Conservation (phyloP, 1,140 invertebrate genomes). For the Rhizoglyphus robini region DNA sequence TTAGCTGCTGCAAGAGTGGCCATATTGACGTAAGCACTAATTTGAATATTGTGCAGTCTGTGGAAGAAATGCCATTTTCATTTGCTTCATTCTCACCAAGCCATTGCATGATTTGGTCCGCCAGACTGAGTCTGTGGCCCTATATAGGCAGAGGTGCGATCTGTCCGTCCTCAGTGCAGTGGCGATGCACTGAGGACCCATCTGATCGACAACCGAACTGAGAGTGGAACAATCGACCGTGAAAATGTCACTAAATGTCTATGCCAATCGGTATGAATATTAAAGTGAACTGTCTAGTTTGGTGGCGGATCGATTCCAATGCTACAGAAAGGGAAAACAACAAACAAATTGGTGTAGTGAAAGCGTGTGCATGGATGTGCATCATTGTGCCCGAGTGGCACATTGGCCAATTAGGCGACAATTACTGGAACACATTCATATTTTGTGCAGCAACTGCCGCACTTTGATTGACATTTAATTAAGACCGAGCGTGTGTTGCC, state of each 20-base stretch:
- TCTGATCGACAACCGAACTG: too few species aligned
- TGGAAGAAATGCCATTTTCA: conserved; percentile 6
- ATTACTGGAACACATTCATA: background rate
- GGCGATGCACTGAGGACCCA: too few species aligned
- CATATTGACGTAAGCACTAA: too few species aligned
- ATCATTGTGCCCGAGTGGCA: background rate
- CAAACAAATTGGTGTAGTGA: background rate
- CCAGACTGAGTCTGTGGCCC: too few species aligned
- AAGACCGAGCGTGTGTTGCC: background rate
- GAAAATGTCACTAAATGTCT: background rate
- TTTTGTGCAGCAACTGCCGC: background rate
- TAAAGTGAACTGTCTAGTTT: too few species aligned
- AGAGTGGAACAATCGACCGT: too few species aligned
- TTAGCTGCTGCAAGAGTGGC: too few species aligned
- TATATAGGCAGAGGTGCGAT: too few species aligned
- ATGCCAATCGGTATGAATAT: too few species aligned
- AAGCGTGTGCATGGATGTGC: too few species aligned
- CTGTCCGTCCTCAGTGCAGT: too few species aligned
- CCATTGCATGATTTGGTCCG: too few species aligned
- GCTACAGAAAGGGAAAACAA: background rate
- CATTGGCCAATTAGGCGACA: background rate
- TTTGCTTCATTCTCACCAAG: background rate
- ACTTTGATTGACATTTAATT: conserved; percentile 11
- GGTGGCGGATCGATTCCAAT: background rate
- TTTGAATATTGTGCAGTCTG: conserved; percentile 3